Evolutionary conservation across 2,113 vertebrate genomes (phyloP), one percentile per base, ranked within the genome.

Genomic region (Syngnathus floridae): DNA sequence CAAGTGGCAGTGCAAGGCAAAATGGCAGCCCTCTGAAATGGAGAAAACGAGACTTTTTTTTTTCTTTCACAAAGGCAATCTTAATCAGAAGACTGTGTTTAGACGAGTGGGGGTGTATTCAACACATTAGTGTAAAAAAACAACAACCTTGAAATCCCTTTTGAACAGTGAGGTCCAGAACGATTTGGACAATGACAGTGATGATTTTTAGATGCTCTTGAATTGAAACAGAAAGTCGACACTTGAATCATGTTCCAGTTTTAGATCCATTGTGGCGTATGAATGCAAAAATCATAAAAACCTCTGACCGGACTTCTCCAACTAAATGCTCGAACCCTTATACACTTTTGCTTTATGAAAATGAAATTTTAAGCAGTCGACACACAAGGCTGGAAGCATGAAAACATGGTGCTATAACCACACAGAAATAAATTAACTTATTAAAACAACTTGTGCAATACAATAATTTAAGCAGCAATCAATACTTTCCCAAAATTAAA

Each of bases 391-490:
- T 21, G 57, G 37, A 19, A 61, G 5, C 40, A 59, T 64, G 55
- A 70, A 19, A 49, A 70, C 67, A 63, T 13, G 10, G 61, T 14
- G 43, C 36, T 4, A 35, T 46, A 63, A 66, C 35, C 4, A n/a
- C 19, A 61, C n/a, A 41, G n/a, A 22, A 61, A 41, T 61, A 16
- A 56, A 59, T 35, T 22, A 55, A 13, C 14, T 60, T 61, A 43
- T 43, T 22, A 26, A 43, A 43, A 7, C 36, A 40, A 40, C 11
- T 10, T 60, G n/a, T 21, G 38, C 41, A 13, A 64, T 36, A 54
- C 40, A 80, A 75, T 55, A 63, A 26, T 48, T 80, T 16, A 60
- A 73, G 76, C 26, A 54, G 62, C 64, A 68, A 67, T 49, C 8
- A 63, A 72, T 74, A 73, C 45, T 70, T 41, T 61, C 57, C 57